Base-by-base conservation (phyloP, 2,797 vertebrate genomes). In the Staurois parvus region DNA sequence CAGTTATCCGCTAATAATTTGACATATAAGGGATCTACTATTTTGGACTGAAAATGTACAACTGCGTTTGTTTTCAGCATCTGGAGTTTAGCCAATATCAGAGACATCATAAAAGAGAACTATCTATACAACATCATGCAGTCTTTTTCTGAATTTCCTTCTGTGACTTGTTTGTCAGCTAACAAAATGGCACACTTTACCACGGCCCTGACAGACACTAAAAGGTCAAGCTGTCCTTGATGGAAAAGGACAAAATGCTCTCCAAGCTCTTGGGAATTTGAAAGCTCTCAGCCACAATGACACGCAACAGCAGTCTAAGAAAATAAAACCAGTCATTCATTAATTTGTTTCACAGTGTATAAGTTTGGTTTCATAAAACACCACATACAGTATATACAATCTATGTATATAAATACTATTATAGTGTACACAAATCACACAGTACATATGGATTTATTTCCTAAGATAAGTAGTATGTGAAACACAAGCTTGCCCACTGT, bases 231-330 rank as follows among this genome's bases (percentile, higher is more conserved):
- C 17, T 66, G 64, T 26, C 64, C 64, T 66, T 66, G 64, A 66
- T 66, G 26, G 64, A 66, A 66, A 66, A 66, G 64, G 64, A 66
- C 64, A 66, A 26, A n/a, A 26, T 12, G 59, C n/a, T 64, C 59
- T 64, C 59, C 24, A 26, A 29, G 10, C 64, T 66, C 64, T 26
- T 19, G 64, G 64, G 64, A 29, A 8, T 59, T 5, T 24, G 21
- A 59, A 59, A 24, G 52, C 52, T 59, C 52, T 24, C 19, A 59
- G 52, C 6, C 21, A 59, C 52, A n/a, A 12, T 59, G 11, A 24
- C 19, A 24, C 0, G 21, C 4, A 24, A 59, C 52, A 24, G 52
- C 6, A 21, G 1, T 21, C 11, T 6, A 24, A 59, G 52, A 59
- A 24, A 59, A 24, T 6, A 59, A 37, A 59, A 59, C n/a, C 21